Base-by-base conservation (phyloP, 2,113 vertebrate genomes). In the Taurulus bubalis region DNA sequence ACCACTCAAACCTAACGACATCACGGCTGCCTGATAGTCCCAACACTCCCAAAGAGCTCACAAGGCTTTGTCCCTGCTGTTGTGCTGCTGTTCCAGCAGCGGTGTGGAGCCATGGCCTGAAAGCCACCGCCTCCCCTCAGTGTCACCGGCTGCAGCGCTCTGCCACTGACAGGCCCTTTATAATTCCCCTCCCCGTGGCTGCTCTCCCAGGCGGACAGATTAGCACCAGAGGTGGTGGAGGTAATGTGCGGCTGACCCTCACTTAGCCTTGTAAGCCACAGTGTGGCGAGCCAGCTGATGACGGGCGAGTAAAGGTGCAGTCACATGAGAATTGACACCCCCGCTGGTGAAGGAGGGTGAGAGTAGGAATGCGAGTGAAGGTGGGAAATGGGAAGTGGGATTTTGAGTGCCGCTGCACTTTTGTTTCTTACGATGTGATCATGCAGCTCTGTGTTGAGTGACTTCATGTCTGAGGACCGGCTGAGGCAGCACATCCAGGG, bases 191-290 rank as follows among this genome's bases (percentile, higher is more conserved):
- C 73, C 47, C 74, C 36, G 66, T 70, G 66, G 73, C 62, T 28
- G 15, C 22, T 75, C 56, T 76, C 71, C 55, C 78, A 63, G 70
- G 78, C 80, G 58, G 28, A 77, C 77, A 83, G 68, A 73, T 82
- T 72, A 83, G 71, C 76, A 63, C 56, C 69, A 34, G 70, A 70
- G 62, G 65, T 45, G 64, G 45, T 38, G 32, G 51, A 63, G 79
- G 65, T 36, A 55, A 60, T 69, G 47, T 45, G 74, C 26, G 3
- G 28, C 65, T 80, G 76, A 84, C 68, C 66, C 22, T 18, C 77
- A 73, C 75, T 60, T 36, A 67, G 40, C 42, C 72, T 81, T 55
- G 51, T 63, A 36, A 69, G 73, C 32, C 71, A n/a, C 28, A 71
- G 56, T 28, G 24, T 7, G 38, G 40, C 80, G 55, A 70, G 80